Conservation (phyloP, 1,140 invertebrate genomes). For the Coptotermes formosanus region DNA sequence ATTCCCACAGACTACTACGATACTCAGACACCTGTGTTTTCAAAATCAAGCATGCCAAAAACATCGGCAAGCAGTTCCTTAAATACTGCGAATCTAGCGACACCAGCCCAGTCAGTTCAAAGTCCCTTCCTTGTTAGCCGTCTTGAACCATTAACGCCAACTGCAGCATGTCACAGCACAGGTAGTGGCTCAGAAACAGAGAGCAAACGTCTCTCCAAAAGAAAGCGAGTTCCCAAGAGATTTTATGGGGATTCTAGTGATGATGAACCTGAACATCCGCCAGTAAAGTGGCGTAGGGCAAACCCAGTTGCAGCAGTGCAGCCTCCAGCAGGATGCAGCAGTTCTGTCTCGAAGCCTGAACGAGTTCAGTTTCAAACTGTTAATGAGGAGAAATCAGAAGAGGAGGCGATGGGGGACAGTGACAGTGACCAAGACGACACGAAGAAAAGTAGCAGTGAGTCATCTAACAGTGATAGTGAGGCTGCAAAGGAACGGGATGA, state of each 20-base stretch:
- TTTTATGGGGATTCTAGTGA: conserved; percentile 85
- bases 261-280: conserved; percentile 64
- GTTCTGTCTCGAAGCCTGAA: neutral
- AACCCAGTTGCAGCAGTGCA: conserved; percentile 32
- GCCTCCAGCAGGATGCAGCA: neutral
- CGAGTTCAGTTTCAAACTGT: neutral
- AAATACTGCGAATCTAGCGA: neutral
- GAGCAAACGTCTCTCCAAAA: conserved; percentile 53
- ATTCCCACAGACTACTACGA: conserved; percentile 27
- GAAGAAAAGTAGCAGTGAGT: conserved; percentile 28
- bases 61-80: conserved; percentile 26
- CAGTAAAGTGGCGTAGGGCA: conserved; percentile 35
- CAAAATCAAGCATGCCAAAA: neutral
- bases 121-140: conserved; percentile 15
- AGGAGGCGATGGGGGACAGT: conserved; percentile 26
- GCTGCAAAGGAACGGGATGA: conserved; percentile 31
- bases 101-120: too few species aligned
- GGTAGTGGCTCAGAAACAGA: conserved; percentile 38
- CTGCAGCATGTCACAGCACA: conserved; percentile 28
- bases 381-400: neutral
- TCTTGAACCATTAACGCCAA: conserved; percentile 20
- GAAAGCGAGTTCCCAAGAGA: conserved; percentile 73
- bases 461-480: conserved; percentile 35
- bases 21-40: neutral
- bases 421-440: conserved; percentile 29